Base-by-base conservation (phyloP, 2,113 vertebrate species). In the Neodontobutis hainanensis region DNA sequence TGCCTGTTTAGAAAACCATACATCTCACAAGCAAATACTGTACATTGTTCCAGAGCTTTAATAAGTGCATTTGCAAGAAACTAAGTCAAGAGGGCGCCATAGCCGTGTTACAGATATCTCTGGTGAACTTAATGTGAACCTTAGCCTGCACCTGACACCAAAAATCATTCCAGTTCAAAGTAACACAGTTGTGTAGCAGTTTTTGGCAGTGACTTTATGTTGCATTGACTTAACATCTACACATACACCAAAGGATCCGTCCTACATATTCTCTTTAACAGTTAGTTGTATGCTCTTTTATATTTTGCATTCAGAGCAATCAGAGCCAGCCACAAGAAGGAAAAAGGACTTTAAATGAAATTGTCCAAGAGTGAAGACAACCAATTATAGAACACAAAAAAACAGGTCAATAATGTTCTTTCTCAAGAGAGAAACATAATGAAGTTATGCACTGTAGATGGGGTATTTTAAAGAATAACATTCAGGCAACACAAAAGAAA, bases 41-140 rank as follows among this genome's bases (percentile, higher is more conserved):
- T 52, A 7, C 9, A 66, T 6, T 27, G 4, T 52, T 11, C 16
- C 32, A 81, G 61, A 75, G 65, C 66, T 84, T 76, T 85, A 75
- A 68, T 65, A 83, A 86, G 78, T 79, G 82, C 78, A 86, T 68
- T 86, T 85, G 76, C 57, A 78, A 78, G 64, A 48, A 40, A 51
- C 14, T 45, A 47, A 65, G 59, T 49, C 67, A 65, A 80, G 83
- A 48, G 75, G 81, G 75, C 50, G 55, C 65, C 70, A 5, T 69
- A 60, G 70, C 45, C 34, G 59, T 51, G 9, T 40, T 64, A 65
- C 14, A 64, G 58, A 65, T 63, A 36, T 69, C 57, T 47, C 44
- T 11, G 42, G 65, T 58, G 44, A 83, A 77, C 67, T 72, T 59
- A 59, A 34, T 36, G 7, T 68, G 70, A 85, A 78, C 72, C 62